Evolutionary conservation across 35 echinoderm and acorn worm species (phyloP).

Genomic region (Lytechinus pictus): DNA sequence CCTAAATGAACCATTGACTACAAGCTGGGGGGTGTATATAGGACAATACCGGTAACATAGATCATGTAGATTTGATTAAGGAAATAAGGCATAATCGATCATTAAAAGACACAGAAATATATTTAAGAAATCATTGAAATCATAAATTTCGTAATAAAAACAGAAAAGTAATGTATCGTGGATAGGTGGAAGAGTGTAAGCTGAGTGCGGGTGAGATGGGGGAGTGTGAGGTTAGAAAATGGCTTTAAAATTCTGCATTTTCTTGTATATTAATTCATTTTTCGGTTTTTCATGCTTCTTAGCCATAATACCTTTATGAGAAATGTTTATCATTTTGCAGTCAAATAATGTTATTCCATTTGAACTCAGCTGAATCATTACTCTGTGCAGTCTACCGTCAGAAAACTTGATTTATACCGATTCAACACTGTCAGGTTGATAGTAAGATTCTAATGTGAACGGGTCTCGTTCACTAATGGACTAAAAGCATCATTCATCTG

Average conservation of each 20-base stretch:
- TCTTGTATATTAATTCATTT: no score
- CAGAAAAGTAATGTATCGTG: neutral
- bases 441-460: neutral
- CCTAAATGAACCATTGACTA: no score
- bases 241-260: no score
- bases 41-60: no score
- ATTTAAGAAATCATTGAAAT: no score
- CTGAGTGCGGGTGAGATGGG: no score
- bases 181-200: neutral
- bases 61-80: no score
- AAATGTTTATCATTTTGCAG: neutral
- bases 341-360: neutral
- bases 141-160: no score
- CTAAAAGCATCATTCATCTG: conserved; percentile 39
- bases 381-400: neutral
- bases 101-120: no score
- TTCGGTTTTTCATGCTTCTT: no score
- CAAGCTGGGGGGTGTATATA: no score
- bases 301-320: neutral
- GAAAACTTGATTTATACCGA: neutral
- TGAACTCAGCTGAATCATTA: neutral
- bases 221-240: neutral
- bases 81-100: no score
- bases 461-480: conserved; percentile 22
- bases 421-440: neutral